Percentiles rank a stretch among this genome's conserved stretches.
phyloP scores from a whole-genome alignment of 2,888 invertebrate genomes.

The Nasonia oneida region DNA sequence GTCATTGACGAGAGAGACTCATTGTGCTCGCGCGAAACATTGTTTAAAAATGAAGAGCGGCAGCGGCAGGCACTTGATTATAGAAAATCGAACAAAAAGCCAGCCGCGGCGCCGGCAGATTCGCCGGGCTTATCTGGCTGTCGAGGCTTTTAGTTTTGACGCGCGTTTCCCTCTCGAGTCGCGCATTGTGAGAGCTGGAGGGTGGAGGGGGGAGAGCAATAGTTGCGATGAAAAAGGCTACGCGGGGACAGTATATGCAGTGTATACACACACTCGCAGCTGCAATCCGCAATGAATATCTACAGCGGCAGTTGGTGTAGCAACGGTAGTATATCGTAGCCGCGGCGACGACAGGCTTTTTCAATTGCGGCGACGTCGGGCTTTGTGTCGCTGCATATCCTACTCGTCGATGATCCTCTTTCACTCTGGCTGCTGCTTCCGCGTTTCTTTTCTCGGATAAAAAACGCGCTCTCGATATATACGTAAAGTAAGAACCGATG shows the following conservation, averaged over 20 bases:
- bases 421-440: constrained; percentile 45
- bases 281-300: constrained; percentile 69
- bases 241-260: background rate
- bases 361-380: constrained; percentile 69
- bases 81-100: constrained; percentile 63
- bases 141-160: constrained; percentile 63
- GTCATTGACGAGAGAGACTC: constrained; percentile 27
- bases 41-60: constrained; percentile 58
- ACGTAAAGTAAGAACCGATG: background rate
- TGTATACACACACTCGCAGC: background rate
- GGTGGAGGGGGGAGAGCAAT: background rate
- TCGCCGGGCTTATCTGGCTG: constrained; percentile 57
- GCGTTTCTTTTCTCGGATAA: constrained; percentile 51
- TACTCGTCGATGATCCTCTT: constrained; percentile 62
- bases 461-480: background rate
- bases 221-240: constrained; percentile 55
- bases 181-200: background rate
- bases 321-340: constrained; percentile 34
- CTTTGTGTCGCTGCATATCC: constrained; percentile 66
- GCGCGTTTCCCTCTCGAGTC: constrained; percentile 59
- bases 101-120: constrained; percentile 24
- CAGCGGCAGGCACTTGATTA: constrained; percentile 46
- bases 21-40: constrained; percentile 54
- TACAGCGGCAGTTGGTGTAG: constrained; percentile 44
- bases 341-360: constrained; percentile 67